Evolutionary conservation across 1,140 invertebrate genomes (phyloP), one percentile per base, ranked within the genome.

Genomic region (Drosophila pseudoobscura): DNA sequence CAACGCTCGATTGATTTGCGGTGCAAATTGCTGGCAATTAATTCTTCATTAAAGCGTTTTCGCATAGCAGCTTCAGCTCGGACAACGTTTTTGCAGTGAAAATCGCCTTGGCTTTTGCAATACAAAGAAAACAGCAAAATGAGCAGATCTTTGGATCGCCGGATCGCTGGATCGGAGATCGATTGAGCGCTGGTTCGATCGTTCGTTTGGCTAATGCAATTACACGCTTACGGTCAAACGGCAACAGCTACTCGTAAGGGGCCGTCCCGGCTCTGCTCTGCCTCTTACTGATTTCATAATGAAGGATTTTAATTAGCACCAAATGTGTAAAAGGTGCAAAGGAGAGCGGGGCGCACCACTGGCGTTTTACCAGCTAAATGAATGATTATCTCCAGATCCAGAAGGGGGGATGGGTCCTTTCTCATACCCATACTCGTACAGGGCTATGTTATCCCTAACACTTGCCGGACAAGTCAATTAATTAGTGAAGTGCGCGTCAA

Each of bases 1-100:
- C 82, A 87, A 87, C 78, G 78, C 53, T 72, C 78, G 83, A 88
- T 88, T 87, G 82, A 87, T 88, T 88, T 87, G 83, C 83, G 83
- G 78, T 88, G 83, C 83, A 88, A 88, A 88, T 88, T 88, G 83
- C 78, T 88, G 79, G 83, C 83, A 88, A 88, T 88, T 88, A 88
- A 88, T 88, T 88, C 83, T 88, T 88, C 83, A 88, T 88, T 88
- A 88, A 88, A 88, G 83, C 83, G 83, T 88, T 88, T 88, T 88
- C 83, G 83, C 78, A 87, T 88, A 87, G 83, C 78, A 77, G 77
- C 74, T 22, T 15, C 11, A 53, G 17, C 4, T 29, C 26, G 15
- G 11, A 20, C 17, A 15, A 26, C 62, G 54, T 72, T 63, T 83
- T 76, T 75, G 59, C 24, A 78, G 82, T 76, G 82, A 88, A 87